A percentile compares a stretch with the other conserved stretches of the same genome.
Evolutionary conservation across 2,797 vertebrate species (phyloP).

Genomic region (Tenualosa thibaudeaui): DNA sequence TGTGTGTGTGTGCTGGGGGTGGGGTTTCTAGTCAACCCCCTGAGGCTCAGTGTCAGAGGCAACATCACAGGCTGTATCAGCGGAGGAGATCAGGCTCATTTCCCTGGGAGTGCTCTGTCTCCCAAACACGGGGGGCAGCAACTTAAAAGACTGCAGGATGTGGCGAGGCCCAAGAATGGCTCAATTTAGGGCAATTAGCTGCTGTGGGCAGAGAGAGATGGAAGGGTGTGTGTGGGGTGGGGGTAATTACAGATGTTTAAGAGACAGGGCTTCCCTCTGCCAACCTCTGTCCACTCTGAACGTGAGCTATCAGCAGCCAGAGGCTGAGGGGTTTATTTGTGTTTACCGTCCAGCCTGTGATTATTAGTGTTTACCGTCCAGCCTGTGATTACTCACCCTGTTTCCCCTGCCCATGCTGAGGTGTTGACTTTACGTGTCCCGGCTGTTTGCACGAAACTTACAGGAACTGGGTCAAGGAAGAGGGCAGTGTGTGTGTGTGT

Average conservation of each 20-base stretch:
- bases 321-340: neutral
- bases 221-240: too few species aligned
- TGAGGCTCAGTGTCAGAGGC: constrained; percentile 21
- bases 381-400: neutral
- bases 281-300: neutral
- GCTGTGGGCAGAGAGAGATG: constrained; percentile 17
- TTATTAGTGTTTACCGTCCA: neutral
- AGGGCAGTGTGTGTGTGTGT: neutral
- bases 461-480: constrained; percentile 50
- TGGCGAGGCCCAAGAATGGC: constrained; percentile 55
- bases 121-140: constrained; percentile 42
- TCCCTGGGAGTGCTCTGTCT: constrained; percentile 22
- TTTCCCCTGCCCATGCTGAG: constrained; percentile 27
- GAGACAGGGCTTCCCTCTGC: neutral
- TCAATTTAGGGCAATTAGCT: constrained; percentile 59
- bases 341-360: neutral
- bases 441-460: constrained; percentile 46
- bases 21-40: neutral
- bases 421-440: constrained; percentile 41
- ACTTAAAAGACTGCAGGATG: constrained; percentile 58
- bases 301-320: constrained; percentile 24
- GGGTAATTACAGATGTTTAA: constrained; percentile 32
- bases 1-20: constrained; percentile 22
- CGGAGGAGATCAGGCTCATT: constrained; percentile 41
- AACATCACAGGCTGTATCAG: constrained; percentile 54